These are phyloP conservation scores for Zaprionus obscuricornis DNA, from an alignment of 2,888 invertebrate species.

Conservation along the genomic window DNA sequence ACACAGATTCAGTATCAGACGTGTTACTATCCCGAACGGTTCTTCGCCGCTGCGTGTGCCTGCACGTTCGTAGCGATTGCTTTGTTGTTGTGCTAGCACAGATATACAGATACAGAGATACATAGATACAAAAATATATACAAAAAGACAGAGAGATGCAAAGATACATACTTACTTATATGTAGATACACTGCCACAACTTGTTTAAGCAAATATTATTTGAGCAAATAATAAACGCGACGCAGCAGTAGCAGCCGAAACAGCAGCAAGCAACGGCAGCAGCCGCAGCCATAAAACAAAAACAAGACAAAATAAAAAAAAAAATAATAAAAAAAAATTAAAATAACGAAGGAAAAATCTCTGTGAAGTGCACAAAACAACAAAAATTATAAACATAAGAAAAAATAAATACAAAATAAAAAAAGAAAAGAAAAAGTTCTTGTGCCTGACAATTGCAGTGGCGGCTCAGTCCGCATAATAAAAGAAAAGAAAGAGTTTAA, in stretches of 20 bases:
- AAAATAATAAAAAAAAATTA: conserved; percentile 13
- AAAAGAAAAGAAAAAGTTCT: conserved; percentile 27
- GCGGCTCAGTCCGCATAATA: conserved; percentile 49
- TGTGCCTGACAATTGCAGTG: conserved; percentile 30
- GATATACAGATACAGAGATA: conserved; percentile 28
- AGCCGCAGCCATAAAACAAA: conserved; percentile 21
- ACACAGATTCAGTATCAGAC: conserved; percentile 84
- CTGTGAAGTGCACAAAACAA: conserved; percentile 44
- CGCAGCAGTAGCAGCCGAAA: conserved; percentile 26
- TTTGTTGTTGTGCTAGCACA: conserved; percentile 49
- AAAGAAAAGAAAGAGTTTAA: too few relatives aligned
- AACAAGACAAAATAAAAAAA: conserved; percentile 6
- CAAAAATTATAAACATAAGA: too few relatives aligned
- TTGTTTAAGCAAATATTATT: conserved; percentile 75
- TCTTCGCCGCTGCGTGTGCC: conserved; percentile 57
- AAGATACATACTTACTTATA: conserved; percentile 8
- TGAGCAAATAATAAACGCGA: conserved; percentile 61
- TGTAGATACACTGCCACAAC: conserved; percentile 37
- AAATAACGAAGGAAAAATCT: background rate
- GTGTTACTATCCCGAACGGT: conserved; percentile 83
- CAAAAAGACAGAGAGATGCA: too few relatives aligned
- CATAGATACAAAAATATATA: background rate
- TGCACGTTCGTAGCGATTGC: conserved; percentile 40
- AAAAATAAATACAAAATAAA: conserved; percentile 10
- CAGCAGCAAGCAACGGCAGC: conserved; percentile 22